Evolutionary conservation across 2,797 vertebrate species (phyloP).

Genomic region (Amniataba percoides): DNA sequence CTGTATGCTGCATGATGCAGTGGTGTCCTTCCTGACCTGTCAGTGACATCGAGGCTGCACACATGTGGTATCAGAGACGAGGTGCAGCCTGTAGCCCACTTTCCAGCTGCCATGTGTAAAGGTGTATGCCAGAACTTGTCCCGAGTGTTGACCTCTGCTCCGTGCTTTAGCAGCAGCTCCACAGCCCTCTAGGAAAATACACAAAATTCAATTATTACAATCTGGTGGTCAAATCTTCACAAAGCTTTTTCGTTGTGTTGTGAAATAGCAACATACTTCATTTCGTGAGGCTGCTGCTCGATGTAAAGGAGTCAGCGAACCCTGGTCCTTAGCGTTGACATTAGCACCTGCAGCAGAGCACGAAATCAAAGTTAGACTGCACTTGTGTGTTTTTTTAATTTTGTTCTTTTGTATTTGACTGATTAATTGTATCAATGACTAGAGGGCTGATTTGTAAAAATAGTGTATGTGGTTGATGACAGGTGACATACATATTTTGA

Average conservation of each 20-base stretch:
- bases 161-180: slow-evolving; percentile 90
- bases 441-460: not conserved
- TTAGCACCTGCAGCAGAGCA: slow-evolving; percentile 88
- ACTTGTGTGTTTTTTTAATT: not conserved
- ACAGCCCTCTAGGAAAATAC: slow-evolving; percentile 88
- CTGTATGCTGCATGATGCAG: slow-evolving; percentile 95
- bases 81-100: slow-evolving; percentile 91
- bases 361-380: not conserved
- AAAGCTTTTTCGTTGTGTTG: not conserved
- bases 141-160: slow-evolving; percentile 89
- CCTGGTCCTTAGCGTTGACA: slow-evolving; percentile 93
- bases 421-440: slow-evolving; percentile 3
- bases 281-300: slow-evolving; percentile 94
- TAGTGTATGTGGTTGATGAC: not conserved
- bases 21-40: slow-evolving; percentile 92
- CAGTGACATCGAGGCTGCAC: slow-evolving; percentile 90
- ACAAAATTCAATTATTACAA: slow-evolving; percentile 1
- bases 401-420: not conserved
- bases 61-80: slow-evolving; percentile 89
- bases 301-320: slow-evolving; percentile 94
- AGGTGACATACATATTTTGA: not conserved
- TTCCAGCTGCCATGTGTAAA: slow-evolving; percentile 94
- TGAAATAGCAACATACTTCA: slow-evolving; percentile 82
- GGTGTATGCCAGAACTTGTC: slow-evolving; percentile 96
- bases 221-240: not conserved